These are phyloP conservation scores for Sebastes flavidus DNA, from an alignment of 2,797 vertebrate species.

Conservation along the genomic window DNA sequence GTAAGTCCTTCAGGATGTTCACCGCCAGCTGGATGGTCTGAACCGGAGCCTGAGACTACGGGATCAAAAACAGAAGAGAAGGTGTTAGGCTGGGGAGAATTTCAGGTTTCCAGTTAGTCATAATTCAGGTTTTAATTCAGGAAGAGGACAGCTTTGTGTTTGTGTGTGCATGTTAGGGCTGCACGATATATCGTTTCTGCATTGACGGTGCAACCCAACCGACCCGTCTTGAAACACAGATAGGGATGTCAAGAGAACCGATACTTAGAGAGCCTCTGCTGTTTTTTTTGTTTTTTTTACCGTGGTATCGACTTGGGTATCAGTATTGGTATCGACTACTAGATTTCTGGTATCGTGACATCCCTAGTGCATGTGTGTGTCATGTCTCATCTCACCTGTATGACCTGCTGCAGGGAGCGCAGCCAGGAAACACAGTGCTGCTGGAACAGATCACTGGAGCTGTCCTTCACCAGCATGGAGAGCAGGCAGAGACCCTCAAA, in stretches of 20 bases:
- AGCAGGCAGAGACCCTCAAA: conserved; percentile 91
- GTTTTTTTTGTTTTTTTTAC: no score
- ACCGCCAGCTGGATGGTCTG: conserved; percentile 88
- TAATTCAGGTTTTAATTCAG: background rate
- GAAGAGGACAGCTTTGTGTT: background rate
- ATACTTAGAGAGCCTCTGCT: no score
- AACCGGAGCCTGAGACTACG: conserved; percentile 88
- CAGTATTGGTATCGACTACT: no score
- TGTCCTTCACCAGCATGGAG: conserved; percentile 90
- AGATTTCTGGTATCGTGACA: no score
- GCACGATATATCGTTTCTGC: accelerated
- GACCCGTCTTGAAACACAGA: no score
- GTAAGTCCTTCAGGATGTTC: conserved; percentile 85
- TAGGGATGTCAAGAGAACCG: no score
- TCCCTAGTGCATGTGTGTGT: background rate
- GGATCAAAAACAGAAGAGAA: accelerated
- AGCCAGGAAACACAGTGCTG: conserved; percentile 92
- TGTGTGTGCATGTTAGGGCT: background rate
- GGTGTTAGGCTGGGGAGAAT: no score
- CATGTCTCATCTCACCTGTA: conserved; percentile 81
- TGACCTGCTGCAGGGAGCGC: conserved; percentile 88
- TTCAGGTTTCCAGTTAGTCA: background rate
- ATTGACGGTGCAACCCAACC: no score
- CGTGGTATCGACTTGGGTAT: no score
- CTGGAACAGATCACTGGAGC: conserved; percentile 88